These are phyloP conservation scores for Thunnus albacares DNA, from an alignment of 2,797 vertebrate species.

Conservation along the genomic window DNA sequence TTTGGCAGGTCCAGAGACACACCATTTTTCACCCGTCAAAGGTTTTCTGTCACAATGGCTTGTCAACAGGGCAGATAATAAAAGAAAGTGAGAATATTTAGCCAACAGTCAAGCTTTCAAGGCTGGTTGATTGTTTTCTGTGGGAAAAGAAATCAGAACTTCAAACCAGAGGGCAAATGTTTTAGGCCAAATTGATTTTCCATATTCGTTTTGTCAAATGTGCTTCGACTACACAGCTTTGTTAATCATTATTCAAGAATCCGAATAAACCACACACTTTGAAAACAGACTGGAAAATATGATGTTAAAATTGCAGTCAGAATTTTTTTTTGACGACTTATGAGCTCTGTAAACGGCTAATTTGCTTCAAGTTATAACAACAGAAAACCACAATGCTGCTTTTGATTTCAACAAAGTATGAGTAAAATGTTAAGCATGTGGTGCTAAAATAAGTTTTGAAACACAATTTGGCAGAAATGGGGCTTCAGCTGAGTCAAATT, in stretches of 20 bases:
- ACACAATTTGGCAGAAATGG: conserved; percentile 26
- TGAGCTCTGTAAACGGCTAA: not conserved
- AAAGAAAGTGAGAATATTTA: conserved; percentile 49
- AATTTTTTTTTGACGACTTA: conserved; percentile 28
- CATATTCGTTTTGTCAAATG: conserved; percentile 45
- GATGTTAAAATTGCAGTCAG: not conserved
- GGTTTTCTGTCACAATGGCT: conserved; percentile 54
- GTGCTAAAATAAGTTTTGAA: conserved; percentile 27
- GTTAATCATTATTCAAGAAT: conserved; percentile 33
- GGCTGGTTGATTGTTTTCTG: conserved; percentile 26
- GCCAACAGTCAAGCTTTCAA: conserved; percentile 19
- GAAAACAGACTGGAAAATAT: conserved; percentile 35
- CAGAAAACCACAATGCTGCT: conserved; percentile 24
- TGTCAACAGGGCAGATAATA: conserved; percentile 62
- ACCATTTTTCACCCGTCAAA: conserved; percentile 53
- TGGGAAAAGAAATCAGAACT: conserved; percentile 35
- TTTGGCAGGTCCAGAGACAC: conserved; percentile 47
- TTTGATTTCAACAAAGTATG: conserved; percentile 9
- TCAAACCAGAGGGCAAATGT: conserved; percentile 14
- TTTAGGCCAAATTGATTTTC: conserved; percentile 56
- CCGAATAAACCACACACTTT: conserved; percentile 32
- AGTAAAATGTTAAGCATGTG: conserved; percentile 25
- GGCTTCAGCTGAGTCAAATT: conserved; percentile 10
- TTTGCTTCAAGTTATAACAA: conserved; percentile 34
- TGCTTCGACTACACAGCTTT: not conserved